phyloP scores from a whole-genome alignment of 2,113 vertebrate genomes.

The Grallaria varia region DNA sequence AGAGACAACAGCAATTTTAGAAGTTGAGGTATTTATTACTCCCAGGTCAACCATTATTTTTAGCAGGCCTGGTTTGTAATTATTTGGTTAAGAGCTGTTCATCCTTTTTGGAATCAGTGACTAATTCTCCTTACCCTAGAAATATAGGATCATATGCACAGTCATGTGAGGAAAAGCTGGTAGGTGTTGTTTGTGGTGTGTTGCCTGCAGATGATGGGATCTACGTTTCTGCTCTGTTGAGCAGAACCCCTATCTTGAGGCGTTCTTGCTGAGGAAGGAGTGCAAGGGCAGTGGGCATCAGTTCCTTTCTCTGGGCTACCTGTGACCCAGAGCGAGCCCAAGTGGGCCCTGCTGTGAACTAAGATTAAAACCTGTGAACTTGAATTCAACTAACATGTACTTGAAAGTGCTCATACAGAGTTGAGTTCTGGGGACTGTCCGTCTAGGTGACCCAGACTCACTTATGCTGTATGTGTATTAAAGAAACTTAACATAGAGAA shows the following conservation, averaged over 20 bases:
- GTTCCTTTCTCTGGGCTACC: neutral
- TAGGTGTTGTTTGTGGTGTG: neutral
- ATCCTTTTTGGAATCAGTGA: neutral
- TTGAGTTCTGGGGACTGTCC: neutral
- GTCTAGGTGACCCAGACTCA: no score
- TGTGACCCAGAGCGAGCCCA: neutral
- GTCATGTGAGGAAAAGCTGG: neutral
- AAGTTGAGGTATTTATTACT: neutral
- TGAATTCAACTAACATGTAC: neutral
- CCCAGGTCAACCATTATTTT: neutral
- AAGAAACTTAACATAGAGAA: neutral
- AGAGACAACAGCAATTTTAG: neutral
- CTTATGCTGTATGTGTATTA: neutral
- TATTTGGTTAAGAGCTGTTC: neutral
- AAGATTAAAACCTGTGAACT: neutral
- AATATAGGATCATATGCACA: neutral
- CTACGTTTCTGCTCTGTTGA: fast-evolving
- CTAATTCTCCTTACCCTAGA: neutral
- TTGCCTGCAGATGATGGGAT: neutral
- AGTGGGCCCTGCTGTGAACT: neutral
- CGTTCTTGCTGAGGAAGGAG: neutral
- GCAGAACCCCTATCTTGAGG: fast-evolving
- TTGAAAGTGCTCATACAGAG: neutral
- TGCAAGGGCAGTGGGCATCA: fast-evolving
- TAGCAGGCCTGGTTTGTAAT: neutral